Base-by-base conservation (phyloP, 2,888 invertebrate species). In the Cotesia congregata region DNA sequence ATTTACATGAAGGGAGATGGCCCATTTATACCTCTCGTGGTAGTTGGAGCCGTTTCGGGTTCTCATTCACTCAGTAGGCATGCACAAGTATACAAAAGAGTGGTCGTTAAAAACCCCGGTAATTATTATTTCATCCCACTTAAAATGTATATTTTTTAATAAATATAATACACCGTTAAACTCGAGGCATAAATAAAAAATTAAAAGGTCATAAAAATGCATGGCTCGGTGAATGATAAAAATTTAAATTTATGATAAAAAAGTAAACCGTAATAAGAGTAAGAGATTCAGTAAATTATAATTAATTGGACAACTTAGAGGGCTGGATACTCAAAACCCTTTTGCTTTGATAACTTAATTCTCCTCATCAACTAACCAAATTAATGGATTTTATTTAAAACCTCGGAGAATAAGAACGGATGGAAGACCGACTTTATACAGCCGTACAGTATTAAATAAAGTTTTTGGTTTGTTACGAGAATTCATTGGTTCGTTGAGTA, bases 201-300 rank as follows among this genome's bases (percentile, higher is more conserved):
- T 30, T 30, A 30, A 30, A 30, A 30, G 30, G 30, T 30, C 30
- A 30, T 12, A 30, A 20, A 60, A 70, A n/a, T 59, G 50, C 50
- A 50, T 50, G 50, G 12, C 9, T 12, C 12, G 50, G 9, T 50
- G 12, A 30, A 38, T 50, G 60, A 65, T 41, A 17, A 62, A 62
- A 50, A 39, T 59, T 12, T n/a, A 61, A 71, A 67, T 67, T 20
- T 20, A 38, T 67, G 40, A 68, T 39, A 65, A 41, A 50, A 20
- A 50, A 30, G 15, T 15, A 12, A 17, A 30, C 12, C 15, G 30
- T n/a, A 59, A 41, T 38, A 38, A 50, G 41, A 50, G 38, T 50
- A 83, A 86, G 82, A 83, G 80, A 85, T 85, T 86, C 84, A 82
- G 80, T 78, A 80, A 80, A 80, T 83, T 82, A 78, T 81, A 82